Evolutionary conservation across 2,888 invertebrate species (phyloP), one percentile per base, ranked within the genome.

Genomic region (Cactoblastis cactorum): DNA sequence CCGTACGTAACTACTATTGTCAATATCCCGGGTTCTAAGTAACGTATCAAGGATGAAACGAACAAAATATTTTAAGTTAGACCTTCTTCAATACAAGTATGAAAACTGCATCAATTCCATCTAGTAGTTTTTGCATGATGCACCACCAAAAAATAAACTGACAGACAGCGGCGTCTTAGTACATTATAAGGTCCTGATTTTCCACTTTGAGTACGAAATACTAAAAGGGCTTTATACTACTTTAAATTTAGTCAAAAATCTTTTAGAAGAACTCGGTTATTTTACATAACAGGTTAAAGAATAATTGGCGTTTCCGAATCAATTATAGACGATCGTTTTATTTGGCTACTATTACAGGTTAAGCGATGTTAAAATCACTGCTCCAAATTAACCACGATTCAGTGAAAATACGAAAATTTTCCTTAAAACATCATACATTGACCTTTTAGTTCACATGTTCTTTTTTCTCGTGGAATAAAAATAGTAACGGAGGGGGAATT

Each of bases 291-390:
- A 14, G 22, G 34, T 37, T 4, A 39, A 38, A 46, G 9, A 32
- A 56, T 52, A 53, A 53, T 58, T 55, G 57, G 59, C 38, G 41
- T 37, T 41, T 49, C 49, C 48, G 53, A 63, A 55, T 69, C 62
- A 68, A 67, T 69, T 64, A 61, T 53, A 56, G 45, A 33, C 39
- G 39, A 59, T 63, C 58, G 59, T 60, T 67, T 68, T 63, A 69
- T 70, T 67, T 66, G 57, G 54, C 53, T 49, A 41, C 46, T 50
- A 57, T 52, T 53, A 58, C 61, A 53, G 59, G 62, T 59, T 57
- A 60, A 62, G 53, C 59, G 57, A 62, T 62, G 67, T 65, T 68
- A 56, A 67, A 68, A 62, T 53, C 52, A 49, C 52, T 52, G 52
- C 34, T 9, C 46, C 50, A 33, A 12, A 49, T 9, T 3, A 50